Conservation (phyloP, 1,140 invertebrate genomes). For the Hydropsyche tenuis region DNA sequence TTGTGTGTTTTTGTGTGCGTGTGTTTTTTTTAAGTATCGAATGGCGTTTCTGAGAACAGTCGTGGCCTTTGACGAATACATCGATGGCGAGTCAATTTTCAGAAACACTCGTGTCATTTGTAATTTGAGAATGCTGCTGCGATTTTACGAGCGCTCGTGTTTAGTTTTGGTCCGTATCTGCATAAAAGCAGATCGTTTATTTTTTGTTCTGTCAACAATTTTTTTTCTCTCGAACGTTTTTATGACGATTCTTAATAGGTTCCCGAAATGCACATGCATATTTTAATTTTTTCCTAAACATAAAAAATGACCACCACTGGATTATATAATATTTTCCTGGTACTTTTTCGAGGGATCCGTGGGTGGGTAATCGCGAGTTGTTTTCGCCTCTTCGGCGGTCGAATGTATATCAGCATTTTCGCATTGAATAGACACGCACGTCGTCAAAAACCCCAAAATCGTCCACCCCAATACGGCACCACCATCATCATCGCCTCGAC, state of each 20-base stretch:
- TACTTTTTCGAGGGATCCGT: not conserved
- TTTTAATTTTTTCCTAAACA: too few relatives aligned
- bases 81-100: too few relatives aligned
- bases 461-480: not conserved
- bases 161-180: too few relatives aligned
- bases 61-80: too few relatives aligned
- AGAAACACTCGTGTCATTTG: not conserved
- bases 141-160: not conserved
- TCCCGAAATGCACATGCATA: too few relatives aligned
- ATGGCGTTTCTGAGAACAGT: not conserved
- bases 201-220: too few relatives aligned
- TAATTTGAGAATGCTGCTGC: not conserved
- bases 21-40: not conserved
- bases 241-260: too few relatives aligned
- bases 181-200: too few relatives aligned
- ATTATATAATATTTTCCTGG: constrained; percentile 32
- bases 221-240: too few relatives aligned
- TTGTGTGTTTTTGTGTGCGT: too few relatives aligned
- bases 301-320: constrained; percentile 23
- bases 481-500: not conserved
- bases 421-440: constrained; percentile 34
- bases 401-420: constrained; percentile 28
- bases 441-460: constrained; percentile 6
- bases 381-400: constrained; percentile 25
- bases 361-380: not conserved